A percentile compares a stretch with the other conserved stretches of the same genome.
Evolutionary conservation across 2,888 invertebrate genomes (phyloP).

Genomic region (Acrobasis suavella): DNA sequence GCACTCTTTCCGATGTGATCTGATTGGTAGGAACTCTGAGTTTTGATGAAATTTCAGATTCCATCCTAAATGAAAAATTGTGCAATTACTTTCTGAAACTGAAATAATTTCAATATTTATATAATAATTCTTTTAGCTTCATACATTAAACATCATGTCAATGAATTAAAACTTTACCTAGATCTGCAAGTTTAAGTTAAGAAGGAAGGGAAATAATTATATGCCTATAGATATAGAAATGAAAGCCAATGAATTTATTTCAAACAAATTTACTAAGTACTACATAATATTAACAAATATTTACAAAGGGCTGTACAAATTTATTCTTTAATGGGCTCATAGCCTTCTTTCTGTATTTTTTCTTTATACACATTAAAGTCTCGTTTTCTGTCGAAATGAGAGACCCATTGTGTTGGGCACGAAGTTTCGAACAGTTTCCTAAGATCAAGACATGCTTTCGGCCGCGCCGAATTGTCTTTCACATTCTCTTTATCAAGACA

Average conservation of each 20-base stretch:
- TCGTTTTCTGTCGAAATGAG: slow-evolving; percentile 95
- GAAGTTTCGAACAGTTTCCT: slow-evolving; percentile 88
- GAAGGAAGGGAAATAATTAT: background rate
- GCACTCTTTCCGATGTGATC: slow-evolving; percentile 48
- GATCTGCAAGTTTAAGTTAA: background rate
- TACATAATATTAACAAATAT: slow-evolving; percentile 65
- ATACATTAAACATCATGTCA: background rate
- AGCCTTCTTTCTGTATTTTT: slow-evolving; percentile 92
- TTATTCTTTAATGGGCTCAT: slow-evolving; percentile 87
- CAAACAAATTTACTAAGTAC: slow-evolving; percentile 66
- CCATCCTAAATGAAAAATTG: slow-evolving; percentile 39
- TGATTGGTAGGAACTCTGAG: slow-evolving; percentile 43
- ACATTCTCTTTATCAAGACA: slow-evolving; percentile 89
- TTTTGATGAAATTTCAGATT: slow-evolving; percentile 36
- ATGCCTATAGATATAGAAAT: slow-evolving; percentile 39
- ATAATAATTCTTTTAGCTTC: background rate
- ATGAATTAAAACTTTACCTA: slow-evolving; percentile 8
- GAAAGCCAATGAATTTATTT: slow-evolving; percentile 51
- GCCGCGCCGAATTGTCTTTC: slow-evolving; percentile 80
- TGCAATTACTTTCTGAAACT: background rate
- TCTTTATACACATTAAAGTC: slow-evolving; percentile 94
- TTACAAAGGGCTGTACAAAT: slow-evolving; percentile 57
- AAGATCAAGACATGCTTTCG: slow-evolving; percentile 85
- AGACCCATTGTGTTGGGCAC: slow-evolving; percentile 94
- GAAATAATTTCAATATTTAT: background rate